Percentiles rank a stretch among this genome's conserved stretches.
Evolutionary conservation across 2,888 invertebrate species (phyloP).

Genomic region (Euproctis similis): DNA sequence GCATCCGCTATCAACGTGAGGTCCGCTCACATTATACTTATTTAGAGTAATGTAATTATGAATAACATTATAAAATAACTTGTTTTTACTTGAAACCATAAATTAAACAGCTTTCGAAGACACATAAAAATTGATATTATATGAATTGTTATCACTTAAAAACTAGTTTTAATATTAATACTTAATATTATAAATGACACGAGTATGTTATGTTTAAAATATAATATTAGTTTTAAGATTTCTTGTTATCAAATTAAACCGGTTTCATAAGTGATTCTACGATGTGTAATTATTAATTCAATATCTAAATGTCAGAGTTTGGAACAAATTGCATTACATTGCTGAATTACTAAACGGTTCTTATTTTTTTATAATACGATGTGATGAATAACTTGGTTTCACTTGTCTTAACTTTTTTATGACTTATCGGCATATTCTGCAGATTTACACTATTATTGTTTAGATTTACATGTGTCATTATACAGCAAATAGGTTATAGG

Average conservation of each 20-base stretch:
- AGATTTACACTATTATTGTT: no score
- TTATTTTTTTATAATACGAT: no score
- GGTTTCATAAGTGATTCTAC: no score
- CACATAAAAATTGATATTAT: conserved; percentile 6
- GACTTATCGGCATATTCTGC: no score
- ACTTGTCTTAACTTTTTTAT: no score
- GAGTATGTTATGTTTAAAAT: not conserved
- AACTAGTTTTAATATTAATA: conserved; percentile 5
- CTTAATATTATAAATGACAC: conserved; percentile 2
- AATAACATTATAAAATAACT: conserved; percentile 5
- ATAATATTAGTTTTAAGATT: conserved; percentile 1
- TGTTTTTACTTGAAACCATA: conserved; percentile 5
- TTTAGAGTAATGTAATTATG: conserved; percentile 6
- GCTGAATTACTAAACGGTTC: no score
- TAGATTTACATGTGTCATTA: no score
- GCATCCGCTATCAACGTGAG: conserved; percentile 25
- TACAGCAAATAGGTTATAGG: no score
- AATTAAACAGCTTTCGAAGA: conserved; percentile 5
- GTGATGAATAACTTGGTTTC: no score
- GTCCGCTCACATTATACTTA: conserved; percentile 2
- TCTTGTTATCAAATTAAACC: not conserved
- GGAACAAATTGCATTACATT: no score
- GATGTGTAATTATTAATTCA: no score
- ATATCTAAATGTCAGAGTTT: no score
- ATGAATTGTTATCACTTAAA: conserved; percentile 2